Conservation (phyloP, 2,797 vertebrate species). For the Cetoscarus ocellatus region DNA sequence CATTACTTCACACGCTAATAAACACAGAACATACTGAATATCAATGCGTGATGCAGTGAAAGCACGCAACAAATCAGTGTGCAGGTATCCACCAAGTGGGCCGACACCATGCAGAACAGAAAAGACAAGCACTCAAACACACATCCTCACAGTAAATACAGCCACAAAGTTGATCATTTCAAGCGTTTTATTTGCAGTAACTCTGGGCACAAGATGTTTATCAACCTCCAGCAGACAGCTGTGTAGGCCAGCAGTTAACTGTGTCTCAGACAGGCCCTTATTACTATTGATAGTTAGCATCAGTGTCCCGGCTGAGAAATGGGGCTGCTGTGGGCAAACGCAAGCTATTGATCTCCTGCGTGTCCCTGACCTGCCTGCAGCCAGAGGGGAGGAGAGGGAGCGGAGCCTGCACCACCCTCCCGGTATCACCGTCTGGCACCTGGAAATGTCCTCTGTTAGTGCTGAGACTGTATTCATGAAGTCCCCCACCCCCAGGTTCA, state of each 20-base stretch:
- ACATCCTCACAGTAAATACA: conserved; percentile 79
- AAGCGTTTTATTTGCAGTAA: conserved; percentile 85
- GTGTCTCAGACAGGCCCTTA: conserved; percentile 86
- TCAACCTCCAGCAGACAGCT: conserved; percentile 86
- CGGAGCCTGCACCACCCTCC: conserved; percentile 31
- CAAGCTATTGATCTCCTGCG: conserved; percentile 87
- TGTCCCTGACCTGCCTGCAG: conserved; percentile 78
- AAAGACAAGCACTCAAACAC: conserved; percentile 28
- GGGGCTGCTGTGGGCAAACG: conserved; percentile 85
- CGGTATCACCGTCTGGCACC: conserved; percentile 47
- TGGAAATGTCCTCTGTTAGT: conserved; percentile 15
- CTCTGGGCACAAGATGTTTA: conserved; percentile 85
- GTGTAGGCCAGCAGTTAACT: conserved; percentile 82
- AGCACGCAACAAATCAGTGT: conserved; percentile 52
- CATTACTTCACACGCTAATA: conserved; percentile 61
- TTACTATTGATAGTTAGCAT: conserved; percentile 91
- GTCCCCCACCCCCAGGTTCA: conserved; percentile 10
- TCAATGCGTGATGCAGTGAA: conserved; percentile 37
- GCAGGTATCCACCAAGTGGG: conserved; percentile 64
- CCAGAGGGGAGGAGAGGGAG: conserved; percentile 63
- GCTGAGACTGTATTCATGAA: conserved; percentile 15
- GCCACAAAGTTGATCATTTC: conserved; percentile 81
- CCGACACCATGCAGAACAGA: conserved; percentile 48
- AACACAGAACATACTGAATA: conserved; percentile 52
- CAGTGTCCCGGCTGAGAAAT: conserved; percentile 89